Base-by-base conservation (phyloP, 2,113 vertebrate species). In the Nesoenas mayeri region DNA sequence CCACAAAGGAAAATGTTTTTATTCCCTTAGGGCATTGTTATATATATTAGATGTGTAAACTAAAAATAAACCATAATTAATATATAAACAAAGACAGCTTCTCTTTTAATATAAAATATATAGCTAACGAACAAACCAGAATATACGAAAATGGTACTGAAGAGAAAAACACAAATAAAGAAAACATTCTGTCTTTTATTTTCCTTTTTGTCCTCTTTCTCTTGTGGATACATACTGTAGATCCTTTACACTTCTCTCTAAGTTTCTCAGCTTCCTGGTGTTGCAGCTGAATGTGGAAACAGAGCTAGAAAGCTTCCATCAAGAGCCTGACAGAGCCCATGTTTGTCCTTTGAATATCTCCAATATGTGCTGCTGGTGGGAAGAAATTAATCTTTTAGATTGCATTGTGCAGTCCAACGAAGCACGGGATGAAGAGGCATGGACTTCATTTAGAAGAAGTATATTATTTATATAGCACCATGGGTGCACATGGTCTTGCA, bases 331-430 rank as follows among this genome's bases (percentile, higher is more conserved):
- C 32, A 66, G 31, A 83, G 48, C 11, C 26, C 5, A 11, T 58
- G 26, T 62, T 58, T 91, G 18, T 47, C 42, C 51, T 80, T 85
- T 89, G 88, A 94, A 77, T 88, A 60, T 51, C 71, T 70, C 40
- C 25, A 73, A 31, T 38, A 38, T 2, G 1, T 21, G 20, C 34
- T 82, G 36, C 12, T 1, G 1, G 21, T 58, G 26, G 57, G 70
- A 93, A 87, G n/a, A 91, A 75, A 88, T 82, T 32, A 73, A 77
- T 85, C 61, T 89, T 92, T 85, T 69, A 58, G 67, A 40, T n/a
- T 40, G 25, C 15, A 40, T 57, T 73, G 47, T 54, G n/a, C 28
- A 66, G 40, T 32, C 70, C n/a, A 91, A 8, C 21, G 17, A 54
- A 34, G 32, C 29, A 32, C 31, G 54, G 24, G 48, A 87, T 24